Evolutionary conservation across 2,113 vertebrate species (phyloP).

Genomic region (Chloebia gouldiae): DNA sequence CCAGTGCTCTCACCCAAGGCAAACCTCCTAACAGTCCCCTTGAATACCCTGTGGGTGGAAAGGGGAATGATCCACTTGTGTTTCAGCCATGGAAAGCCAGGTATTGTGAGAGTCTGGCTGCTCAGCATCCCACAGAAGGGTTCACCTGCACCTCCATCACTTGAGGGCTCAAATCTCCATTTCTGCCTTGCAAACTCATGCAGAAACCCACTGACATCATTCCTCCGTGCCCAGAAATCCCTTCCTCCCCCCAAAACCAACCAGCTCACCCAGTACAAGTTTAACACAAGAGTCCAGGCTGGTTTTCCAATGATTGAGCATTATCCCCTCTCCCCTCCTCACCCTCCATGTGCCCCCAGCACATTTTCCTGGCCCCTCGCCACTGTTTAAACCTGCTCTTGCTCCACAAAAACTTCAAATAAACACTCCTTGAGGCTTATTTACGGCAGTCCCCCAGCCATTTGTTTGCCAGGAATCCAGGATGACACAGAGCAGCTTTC

Average conservation of each 20-base stretch:
- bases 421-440: conserved; percentile 48
- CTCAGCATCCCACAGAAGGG: not conserved
- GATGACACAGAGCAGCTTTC: not conserved
- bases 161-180: not conserved
- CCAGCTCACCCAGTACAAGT: not conserved
- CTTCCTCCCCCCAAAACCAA: not conserved
- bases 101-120: fast-evolving
- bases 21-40: not conserved
- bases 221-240: not conserved
- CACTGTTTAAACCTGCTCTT: conserved; percentile 56
- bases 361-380: conserved; percentile 26
- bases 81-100: not conserved
- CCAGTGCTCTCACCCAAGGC: not conserved
- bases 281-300: not conserved
- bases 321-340: not conserved
- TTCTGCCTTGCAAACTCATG: not conserved
- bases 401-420: conserved; percentile 22
- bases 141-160: not conserved
- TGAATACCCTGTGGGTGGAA: not conserved
- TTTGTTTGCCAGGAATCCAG: not conserved
- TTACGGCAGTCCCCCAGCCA: not conserved
- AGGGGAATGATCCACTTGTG: fast-evolving
- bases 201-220: not conserved
- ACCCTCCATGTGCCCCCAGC: not conserved
- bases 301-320: not conserved